These are phyloP conservation scores for Spodoptera littoralis DNA, from an alignment of 2,888 invertebrate genomes.

Conservation along the genomic window DNA sequence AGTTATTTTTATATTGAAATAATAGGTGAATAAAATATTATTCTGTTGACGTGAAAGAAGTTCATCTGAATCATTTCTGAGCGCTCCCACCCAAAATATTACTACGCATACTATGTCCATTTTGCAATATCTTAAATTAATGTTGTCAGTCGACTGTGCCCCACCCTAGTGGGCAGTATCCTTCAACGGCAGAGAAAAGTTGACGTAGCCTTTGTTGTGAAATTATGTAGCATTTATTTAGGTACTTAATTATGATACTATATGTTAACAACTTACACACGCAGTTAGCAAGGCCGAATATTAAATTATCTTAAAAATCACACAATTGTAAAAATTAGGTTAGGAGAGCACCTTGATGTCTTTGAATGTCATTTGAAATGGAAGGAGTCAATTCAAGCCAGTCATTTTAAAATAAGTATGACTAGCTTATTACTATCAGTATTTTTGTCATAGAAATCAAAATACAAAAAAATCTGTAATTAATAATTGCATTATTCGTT, in stretches of 20 bases:
- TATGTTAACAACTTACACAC: slow-evolving; percentile 15
- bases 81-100: slow-evolving; percentile 17
- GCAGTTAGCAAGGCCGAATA: slow-evolving; percentile 9
- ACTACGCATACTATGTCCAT: slow-evolving; percentile 34
- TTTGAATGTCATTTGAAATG: slow-evolving; percentile 1
- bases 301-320: background rate
- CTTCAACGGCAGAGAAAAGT: slow-evolving; percentile 55
- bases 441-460: no score
- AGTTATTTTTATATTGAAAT: background rate
- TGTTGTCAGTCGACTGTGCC: slow-evolving; percentile 38
- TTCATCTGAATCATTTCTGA: slow-evolving; percentile 27
- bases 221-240: slow-evolving; percentile 53
- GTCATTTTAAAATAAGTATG: background rate
- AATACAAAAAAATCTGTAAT: no score
- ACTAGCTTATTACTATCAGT: no score
- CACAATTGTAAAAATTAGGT: slow-evolving; percentile 1
- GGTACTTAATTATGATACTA: slow-evolving; percentile 40
- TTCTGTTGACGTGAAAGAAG: slow-evolving; percentile 5
- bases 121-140: slow-evolving; percentile 45
- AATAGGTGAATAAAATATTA: slow-evolving; percentile 15
- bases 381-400: slow-evolving; percentile 2
- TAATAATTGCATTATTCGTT: no score
- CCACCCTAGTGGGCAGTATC: slow-evolving; percentile 46
- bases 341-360: background rate
- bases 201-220: slow-evolving; percentile 53